These are phyloP conservation scores for Ammodytes marinus DNA, from an alignment of 2,113 vertebrate genomes.

Conservation along the genomic window DNA sequence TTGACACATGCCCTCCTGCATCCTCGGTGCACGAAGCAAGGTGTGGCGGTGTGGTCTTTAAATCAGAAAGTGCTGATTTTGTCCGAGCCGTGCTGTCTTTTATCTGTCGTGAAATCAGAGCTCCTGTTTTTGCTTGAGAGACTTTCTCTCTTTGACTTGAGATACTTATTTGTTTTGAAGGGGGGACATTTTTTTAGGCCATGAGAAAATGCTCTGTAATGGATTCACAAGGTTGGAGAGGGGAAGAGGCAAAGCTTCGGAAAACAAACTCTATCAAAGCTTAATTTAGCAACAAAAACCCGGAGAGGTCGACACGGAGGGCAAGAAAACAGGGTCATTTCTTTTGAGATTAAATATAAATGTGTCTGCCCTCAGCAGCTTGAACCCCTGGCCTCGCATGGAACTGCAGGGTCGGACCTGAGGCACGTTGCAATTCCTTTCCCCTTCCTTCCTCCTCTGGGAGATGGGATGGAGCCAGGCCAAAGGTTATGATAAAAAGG, in stretches of 20 bases:
- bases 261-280: slow-evolving; percentile 66
- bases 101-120: slow-evolving; percentile 59
- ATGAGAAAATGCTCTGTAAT: slow-evolving; percentile 72
- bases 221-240: slow-evolving; percentile 72
- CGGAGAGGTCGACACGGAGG: slow-evolving; percentile 46
- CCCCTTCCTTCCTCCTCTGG: slow-evolving; percentile 64
- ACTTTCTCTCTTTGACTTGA: slow-evolving; percentile 34
- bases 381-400: slow-evolving; percentile 20
- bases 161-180: slow-evolving; percentile 60
- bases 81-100: slow-evolving; percentile 16
- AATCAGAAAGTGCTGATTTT: slow-evolving; percentile 41
- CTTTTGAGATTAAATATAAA: slow-evolving; percentile 53
- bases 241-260: slow-evolving; percentile 49
- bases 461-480: slow-evolving; percentile 35
- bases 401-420: slow-evolving; percentile 24
- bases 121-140: slow-evolving; percentile 35
- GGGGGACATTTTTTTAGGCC: slow-evolving; percentile 49
- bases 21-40: neutral
- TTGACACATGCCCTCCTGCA: slow-evolving; percentile 53
- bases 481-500: slow-evolving; percentile 63
- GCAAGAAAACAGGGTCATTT: slow-evolving; percentile 53
- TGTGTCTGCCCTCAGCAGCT: slow-evolving; percentile 22
- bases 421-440: slow-evolving; percentile 13
- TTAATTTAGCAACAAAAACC: slow-evolving; percentile 63
- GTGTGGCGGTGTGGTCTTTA: slow-evolving; percentile 38